phyloP scores from a whole-genome alignment of 2,113 vertebrate genomes.

The Tragelaphus buxtoni region DNA sequence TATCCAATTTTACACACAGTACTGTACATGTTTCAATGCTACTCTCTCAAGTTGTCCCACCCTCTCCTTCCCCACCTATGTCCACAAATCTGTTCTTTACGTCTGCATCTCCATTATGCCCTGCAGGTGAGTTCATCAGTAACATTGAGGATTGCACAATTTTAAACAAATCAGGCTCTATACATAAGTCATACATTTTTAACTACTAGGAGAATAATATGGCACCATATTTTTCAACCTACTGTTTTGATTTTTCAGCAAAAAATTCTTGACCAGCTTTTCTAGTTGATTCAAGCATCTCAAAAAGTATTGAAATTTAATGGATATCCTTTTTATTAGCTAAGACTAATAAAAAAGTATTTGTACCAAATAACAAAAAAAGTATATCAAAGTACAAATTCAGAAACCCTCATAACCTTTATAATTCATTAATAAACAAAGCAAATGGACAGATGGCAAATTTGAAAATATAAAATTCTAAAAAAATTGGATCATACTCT shows the following conservation, averaged over 20 bases:
- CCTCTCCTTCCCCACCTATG: neutral
- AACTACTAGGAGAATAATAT: conserved; percentile 27
- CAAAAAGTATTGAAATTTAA: conserved; percentile 6
- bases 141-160: neutral
- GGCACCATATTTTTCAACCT: neutral
- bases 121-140: neutral
- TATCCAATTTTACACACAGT: neutral
- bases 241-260: neutral
- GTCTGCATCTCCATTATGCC: neutral
- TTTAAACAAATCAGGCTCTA: conserved; percentile 52
- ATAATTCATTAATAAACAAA: too few relatives aligned
- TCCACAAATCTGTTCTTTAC: neutral
- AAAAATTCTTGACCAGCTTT: neutral
- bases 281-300: neutral
- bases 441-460: too few relatives aligned
- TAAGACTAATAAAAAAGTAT: neutral
- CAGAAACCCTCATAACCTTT: neutral
- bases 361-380: neutral
- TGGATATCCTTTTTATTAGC: neutral
- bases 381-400: neutral
- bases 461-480: too few relatives aligned
- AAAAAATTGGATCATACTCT: too few relatives aligned
- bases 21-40: neutral
- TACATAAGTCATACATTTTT: conserved; percentile 20
- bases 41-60: neutral